Percentiles rank a stretch among this genome's conserved stretches.
phyloP scores from a whole-genome alignment of 2,113 vertebrate genomes.

The Bos javanicus region DNA sequence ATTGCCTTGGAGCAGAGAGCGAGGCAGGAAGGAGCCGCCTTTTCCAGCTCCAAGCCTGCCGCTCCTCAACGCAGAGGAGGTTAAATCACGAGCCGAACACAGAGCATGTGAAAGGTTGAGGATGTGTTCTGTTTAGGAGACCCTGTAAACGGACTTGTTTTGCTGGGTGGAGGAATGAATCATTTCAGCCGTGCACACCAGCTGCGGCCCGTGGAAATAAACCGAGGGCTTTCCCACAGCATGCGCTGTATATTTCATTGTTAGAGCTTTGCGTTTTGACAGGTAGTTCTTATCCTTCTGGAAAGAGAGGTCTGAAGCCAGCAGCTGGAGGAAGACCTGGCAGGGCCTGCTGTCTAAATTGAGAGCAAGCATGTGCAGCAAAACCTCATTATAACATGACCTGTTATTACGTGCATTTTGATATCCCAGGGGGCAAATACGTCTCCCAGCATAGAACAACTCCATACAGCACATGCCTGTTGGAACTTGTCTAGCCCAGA shows the following conservation, averaged over 20 bases:
- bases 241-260: slow-evolving; percentile 77
- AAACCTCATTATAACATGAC: slow-evolving; percentile 72
- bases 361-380: slow-evolving; percentile 53
- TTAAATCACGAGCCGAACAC: slow-evolving; percentile 62
- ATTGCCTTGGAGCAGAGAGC: slow-evolving; percentile 60
- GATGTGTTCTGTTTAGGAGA: slow-evolving; percentile 73
- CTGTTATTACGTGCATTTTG: slow-evolving; percentile 72
- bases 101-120: slow-evolving; percentile 74
- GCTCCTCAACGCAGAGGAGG: slow-evolving; percentile 65
- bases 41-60: slow-evolving; percentile 41
- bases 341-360: slow-evolving; percentile 58
- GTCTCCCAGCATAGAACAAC: slow-evolving; percentile 39
- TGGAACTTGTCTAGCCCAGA: slow-evolving; percentile 48
- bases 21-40: slow-evolving; percentile 59
- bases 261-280: slow-evolving; percentile 79
- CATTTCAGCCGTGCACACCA: slow-evolving; percentile 76
- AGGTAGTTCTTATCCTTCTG: slow-evolving; percentile 78
- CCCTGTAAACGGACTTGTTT: slow-evolving; percentile 74
- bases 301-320: slow-evolving; percentile 68
- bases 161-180: slow-evolving; percentile 77
- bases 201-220: slow-evolving; percentile 79
- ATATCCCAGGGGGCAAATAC: slow-evolving; percentile 66
- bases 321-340: slow-evolving; percentile 68
- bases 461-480: slow-evolving; percentile 51
- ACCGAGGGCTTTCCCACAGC: slow-evolving; percentile 80